Conservation (phyloP, 2,888 invertebrate species). For the Drosophila antonietae region DNA sequence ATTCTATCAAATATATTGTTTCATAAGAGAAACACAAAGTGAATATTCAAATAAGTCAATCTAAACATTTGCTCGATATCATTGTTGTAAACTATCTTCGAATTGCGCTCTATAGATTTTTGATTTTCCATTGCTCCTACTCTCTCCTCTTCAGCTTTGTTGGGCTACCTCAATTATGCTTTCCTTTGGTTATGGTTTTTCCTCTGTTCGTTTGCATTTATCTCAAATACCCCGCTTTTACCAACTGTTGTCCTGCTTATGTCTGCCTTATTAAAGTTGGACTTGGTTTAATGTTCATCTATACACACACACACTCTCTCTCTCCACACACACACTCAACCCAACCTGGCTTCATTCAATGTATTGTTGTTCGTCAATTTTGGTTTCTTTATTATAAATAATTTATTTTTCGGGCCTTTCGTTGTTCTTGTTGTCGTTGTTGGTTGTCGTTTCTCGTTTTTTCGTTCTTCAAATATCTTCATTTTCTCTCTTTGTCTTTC, state of each 20-base stretch:
- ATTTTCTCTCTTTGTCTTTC: constrained; percentile 81
- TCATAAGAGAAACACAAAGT: background rate
- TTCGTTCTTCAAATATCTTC: constrained; percentile 78
- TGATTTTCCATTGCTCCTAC: background rate
- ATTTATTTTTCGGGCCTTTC: constrained; percentile 37
- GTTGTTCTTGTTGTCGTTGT: constrained; percentile 63
- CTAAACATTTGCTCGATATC: background rate
- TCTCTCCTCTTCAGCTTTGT: constrained; percentile 1
- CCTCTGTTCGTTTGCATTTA: constrained; percentile 9
- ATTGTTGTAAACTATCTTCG: background rate
- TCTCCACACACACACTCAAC: background rate
- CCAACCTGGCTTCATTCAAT: constrained; percentile 32
- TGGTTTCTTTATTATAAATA: constrained; percentile 51
- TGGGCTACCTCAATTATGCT: background rate
- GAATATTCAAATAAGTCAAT: background rate
- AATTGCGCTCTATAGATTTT: background rate
- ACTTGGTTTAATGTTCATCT: constrained; percentile 37
- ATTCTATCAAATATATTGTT: background rate
- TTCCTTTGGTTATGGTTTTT: constrained; percentile 44
- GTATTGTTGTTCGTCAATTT: constrained; percentile 37
- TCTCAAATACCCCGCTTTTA: constrained; percentile 1
- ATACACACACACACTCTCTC: constrained; percentile 13
- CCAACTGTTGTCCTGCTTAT: constrained; percentile 22
- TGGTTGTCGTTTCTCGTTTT: constrained; percentile 72
- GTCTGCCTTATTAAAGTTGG: constrained; percentile 7